Evolutionary conservation across 2,797 vertebrate species (phyloP).

Genomic region (Hyperoplus immaculatus): DNA sequence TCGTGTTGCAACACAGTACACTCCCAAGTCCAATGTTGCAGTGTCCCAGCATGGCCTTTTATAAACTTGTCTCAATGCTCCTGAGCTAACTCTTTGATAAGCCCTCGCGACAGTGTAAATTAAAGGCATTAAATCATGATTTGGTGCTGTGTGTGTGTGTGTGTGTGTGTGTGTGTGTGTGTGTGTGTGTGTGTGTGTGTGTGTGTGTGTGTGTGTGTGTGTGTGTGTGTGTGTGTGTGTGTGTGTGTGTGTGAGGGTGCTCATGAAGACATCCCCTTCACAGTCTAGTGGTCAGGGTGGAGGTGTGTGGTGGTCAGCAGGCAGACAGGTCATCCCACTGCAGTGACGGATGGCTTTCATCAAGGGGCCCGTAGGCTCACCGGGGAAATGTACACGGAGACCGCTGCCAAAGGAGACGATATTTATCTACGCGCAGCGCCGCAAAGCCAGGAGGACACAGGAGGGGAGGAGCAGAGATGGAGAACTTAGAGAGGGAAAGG

Average conservation of each 20-base stretch:
- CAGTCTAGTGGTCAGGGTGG: conserved; percentile 88
- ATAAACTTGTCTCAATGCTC: conserved; percentile 78
- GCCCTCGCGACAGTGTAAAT: conserved; percentile 91
- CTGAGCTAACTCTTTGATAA: conserved; percentile 86
- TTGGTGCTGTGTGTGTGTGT: conserved; percentile 84
- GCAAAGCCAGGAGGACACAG: conserved; percentile 44
- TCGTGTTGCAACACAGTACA: conserved; percentile 10
- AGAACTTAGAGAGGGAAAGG: conserved; percentile 39
- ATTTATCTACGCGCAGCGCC: conserved; percentile 75
- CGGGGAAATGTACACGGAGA: conserved; percentile 89
- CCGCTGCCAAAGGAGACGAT: conserved; percentile 88
- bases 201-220: too few relatives aligned
- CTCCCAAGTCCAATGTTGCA: conserved; percentile 29
- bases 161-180: too few relatives aligned
- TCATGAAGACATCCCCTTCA: conserved; percentile 97
- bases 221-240: too few relatives aligned
- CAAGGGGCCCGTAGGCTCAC: conserved; percentile 88
- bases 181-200: too few relatives aligned
- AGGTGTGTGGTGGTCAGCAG: conserved; percentile 81
- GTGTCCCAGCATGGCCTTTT: conserved; percentile 65
- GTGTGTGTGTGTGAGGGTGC: conserved; percentile 79
- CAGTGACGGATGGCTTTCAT: conserved; percentile 97
- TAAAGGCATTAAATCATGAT: conserved; percentile 99
- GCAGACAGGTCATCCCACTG: conserved; percentile 92
- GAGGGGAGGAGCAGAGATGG: conserved; percentile 30